Percentiles rank a stretch among this genome's conserved stretches.
These are phyloP conservation scores for Cladopsammia gracilis DNA, from an alignment of 64 coral and sea anemone genomes.

Conservation along the genomic window DNA sequence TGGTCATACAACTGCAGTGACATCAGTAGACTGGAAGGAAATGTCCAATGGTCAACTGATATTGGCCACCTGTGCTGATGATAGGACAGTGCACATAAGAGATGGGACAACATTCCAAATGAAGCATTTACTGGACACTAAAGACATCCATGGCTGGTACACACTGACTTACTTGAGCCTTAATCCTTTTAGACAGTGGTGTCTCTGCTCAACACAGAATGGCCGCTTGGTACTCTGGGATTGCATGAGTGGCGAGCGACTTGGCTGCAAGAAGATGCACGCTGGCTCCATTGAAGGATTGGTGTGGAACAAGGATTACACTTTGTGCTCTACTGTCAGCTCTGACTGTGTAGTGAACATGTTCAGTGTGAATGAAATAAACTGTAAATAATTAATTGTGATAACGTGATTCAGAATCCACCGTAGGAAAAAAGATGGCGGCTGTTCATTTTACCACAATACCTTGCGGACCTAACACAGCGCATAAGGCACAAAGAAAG, in stretches of 20 bases:
- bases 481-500: no score
- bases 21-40: slow-evolving; percentile 92
- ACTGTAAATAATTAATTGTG: slow-evolving; percentile 21
- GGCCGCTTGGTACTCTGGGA: slow-evolving; percentile 91
- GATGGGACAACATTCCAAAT: slow-evolving; percentile 76
- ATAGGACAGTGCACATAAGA: slow-evolving; percentile 82
- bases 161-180: slow-evolving; percentile 88
- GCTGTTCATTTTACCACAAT: no score
- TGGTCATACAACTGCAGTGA: slow-evolving; percentile 94
- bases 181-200: slow-evolving; percentile 69
- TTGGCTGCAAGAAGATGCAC: slow-evolving; percentile 89
- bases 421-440: no score
- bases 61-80: slow-evolving; percentile 90
- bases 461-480: no score
- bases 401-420: neutral
- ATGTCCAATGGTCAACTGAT: slow-evolving; percentile 62
- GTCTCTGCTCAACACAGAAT: slow-evolving; percentile 93
- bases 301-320: slow-evolving; percentile 80
- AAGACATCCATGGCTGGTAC: slow-evolving; percentile 88
- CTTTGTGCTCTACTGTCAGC: slow-evolving; percentile 77
- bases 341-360: slow-evolving; percentile 95
- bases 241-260: slow-evolving; percentile 60
- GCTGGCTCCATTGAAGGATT: slow-evolving; percentile 88
- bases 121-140: slow-evolving; percentile 64
- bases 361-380: slow-evolving; percentile 36